phyloP scores from a whole-genome alignment of 2,888 invertebrate species.

The Lasioglossum figueresi region DNA sequence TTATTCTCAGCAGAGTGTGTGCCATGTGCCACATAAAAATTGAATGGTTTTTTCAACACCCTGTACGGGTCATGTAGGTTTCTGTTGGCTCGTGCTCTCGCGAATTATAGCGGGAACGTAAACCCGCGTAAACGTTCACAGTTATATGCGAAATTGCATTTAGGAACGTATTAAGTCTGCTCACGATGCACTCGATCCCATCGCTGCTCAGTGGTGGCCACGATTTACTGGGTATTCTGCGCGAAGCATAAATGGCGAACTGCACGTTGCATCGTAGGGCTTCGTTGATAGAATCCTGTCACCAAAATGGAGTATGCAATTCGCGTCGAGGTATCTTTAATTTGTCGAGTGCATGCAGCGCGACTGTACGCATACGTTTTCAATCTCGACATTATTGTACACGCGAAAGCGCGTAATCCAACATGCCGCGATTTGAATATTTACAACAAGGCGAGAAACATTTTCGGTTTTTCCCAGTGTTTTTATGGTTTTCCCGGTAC shows the following conservation, averaged over 20 bases:
- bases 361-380: constrained; percentile 35
- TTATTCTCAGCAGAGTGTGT: too few species aligned
- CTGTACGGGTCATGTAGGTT: neutral
- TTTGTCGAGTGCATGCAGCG: constrained; percentile 49
- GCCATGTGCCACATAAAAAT: neutral
- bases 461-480: constrained; percentile 24
- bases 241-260: neutral
- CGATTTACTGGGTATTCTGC: neutral
- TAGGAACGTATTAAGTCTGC: neutral
- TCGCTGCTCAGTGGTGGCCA: neutral
- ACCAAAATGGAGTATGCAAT: constrained; percentile 39
- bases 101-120: neutral
- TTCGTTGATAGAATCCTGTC: constrained; percentile 39
- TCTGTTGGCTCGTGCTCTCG: neutral
- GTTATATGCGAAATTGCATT: neutral
- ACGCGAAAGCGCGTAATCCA: constrained; percentile 50
- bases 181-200: neutral
- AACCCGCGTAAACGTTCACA: neutral
- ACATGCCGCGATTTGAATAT: constrained; percentile 63
- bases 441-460: constrained; percentile 38
- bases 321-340: constrained; percentile 59
- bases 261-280: constrained; percentile 11
- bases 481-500: neutral
- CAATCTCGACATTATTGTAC: constrained; percentile 46
- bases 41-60: neutral